A percentile compares a stretch with the other conserved stretches of the same genome.
phyloP scores from a whole-genome alignment of 2,797 vertebrate genomes.

The Cichlasoma orientale region DNA sequence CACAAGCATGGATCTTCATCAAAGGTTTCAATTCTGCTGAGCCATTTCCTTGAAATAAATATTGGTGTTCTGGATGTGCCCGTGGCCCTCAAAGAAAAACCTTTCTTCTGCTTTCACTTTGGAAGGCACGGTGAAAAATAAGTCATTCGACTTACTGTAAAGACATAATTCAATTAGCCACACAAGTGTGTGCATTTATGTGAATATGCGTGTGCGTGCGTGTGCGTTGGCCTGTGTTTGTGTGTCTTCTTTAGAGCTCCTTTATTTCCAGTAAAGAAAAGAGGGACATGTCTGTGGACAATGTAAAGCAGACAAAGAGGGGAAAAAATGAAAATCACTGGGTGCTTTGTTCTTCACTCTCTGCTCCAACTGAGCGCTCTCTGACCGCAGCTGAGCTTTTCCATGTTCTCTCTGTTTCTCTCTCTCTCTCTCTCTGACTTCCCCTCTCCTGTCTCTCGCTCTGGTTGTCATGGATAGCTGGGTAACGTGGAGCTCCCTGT shows the following conservation, averaged over 20 bases:
- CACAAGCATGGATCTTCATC: slow-evolving; percentile 2
- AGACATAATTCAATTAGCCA: slow-evolving; percentile 68
- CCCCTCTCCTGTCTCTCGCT: slow-evolving; percentile 40
- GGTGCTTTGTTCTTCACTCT: slow-evolving; percentile 80
- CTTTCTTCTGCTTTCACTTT: neutral
- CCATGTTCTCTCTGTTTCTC: slow-evolving; percentile 40
- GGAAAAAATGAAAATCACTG: slow-evolving; percentile 77
- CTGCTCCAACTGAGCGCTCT: slow-evolving; percentile 75
- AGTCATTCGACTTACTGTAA: slow-evolving; percentile 62
- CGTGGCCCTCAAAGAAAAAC: neutral
- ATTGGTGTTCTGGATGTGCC: neutral
- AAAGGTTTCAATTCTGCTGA: slow-evolving; percentile 18
- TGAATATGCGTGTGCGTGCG: neutral
- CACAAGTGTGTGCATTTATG: slow-evolving; percentile 36
- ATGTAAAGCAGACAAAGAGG: slow-evolving; percentile 74
- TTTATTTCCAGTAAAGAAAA: slow-evolving; percentile 70
- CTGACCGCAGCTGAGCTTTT: slow-evolving; percentile 80
- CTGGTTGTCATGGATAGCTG: slow-evolving; percentile 87
- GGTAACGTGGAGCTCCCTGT: slow-evolving; percentile 80
- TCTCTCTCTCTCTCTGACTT: slow-evolving; percentile 13
- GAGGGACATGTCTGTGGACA: slow-evolving; percentile 68
- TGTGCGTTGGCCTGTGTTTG: neutral
- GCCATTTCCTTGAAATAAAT: slow-evolving; percentile 12
- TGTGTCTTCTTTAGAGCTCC: slow-evolving; percentile 52
- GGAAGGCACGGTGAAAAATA: slow-evolving; percentile 34